Base-by-base conservation (phyloP, 2,113 vertebrate species). In the Ranitomeya variabilis region DNA sequence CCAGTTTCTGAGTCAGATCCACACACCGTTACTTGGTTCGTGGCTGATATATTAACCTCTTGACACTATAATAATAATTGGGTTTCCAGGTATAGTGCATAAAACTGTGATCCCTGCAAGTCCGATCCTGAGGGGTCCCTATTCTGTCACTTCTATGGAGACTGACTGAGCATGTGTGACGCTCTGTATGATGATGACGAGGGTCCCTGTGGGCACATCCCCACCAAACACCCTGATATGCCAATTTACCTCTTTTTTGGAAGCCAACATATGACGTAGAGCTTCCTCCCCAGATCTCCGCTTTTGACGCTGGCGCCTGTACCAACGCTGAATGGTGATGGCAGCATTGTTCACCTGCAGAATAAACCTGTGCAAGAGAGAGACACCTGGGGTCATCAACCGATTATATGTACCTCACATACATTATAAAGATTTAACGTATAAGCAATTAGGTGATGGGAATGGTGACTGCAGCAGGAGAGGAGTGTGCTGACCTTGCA, bases 281-380 rank as follows among this genome's bases (percentile, higher is more conserved):
- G 89, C 90, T 0, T 93, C 91, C 0, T 95, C 92, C 0, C 93
- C 92, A 0, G 90, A 89, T 57, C 45, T 91, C 37, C 57, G 95
- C 23, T 90, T 93, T 76, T 91, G 93, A 0, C 90, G 74, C 26
- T 96, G 97, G 6, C 37, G 94, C 4, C 98, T 93, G 94, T 97
- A 99, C 97, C 98, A 99, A 83, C 96, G 96, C 94, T 99, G 98
- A 92, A 99, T 99, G 86, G 95, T 96, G 86, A 98, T 88, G 0
- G 97, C 97, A 0, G 98, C 97, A 59, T 93, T 92, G 93, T 96
- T 98, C 90, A 99, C 97, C 93, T 95, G 96, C 93, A 96, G 94
- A 90, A 99, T 97, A 69, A 97, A 99, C 94, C 98, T 99, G 91
- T 1, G 37, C 71, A 54, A 21, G 85, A 3, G 31, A 59, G 51